phyloP scores from a whole-genome alignment of 2,888 invertebrate species.

The Heteromyza rotundicornis region DNA sequence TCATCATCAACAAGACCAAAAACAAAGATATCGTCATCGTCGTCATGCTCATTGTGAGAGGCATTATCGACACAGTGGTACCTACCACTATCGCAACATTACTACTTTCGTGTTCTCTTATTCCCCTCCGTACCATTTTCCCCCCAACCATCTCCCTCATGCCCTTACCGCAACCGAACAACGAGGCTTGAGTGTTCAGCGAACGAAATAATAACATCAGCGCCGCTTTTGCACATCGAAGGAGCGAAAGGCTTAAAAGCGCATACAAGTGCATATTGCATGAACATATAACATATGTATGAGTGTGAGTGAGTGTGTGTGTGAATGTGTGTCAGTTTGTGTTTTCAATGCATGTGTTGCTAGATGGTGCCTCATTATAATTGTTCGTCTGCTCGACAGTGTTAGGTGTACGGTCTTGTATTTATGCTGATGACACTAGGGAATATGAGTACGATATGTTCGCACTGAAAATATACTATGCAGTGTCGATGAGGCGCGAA shows the following conservation, averaged over 20 bases:
- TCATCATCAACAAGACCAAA: too few species aligned
- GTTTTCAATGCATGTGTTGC: too few species aligned
- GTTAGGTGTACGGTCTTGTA: too few species aligned
- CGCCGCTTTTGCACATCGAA: not conserved
- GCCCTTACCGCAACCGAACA: too few species aligned
- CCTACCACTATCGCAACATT: too few species aligned
- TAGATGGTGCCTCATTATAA: too few species aligned
- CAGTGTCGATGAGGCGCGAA: slow-evolving; percentile 40
- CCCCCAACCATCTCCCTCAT: too few species aligned
- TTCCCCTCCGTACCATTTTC: too few species aligned
- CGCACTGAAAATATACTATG: not conserved
- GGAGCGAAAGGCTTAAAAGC: not conserved
- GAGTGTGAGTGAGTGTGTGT: not conserved
- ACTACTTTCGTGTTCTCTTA: too few species aligned
- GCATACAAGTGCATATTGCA: not conserved
- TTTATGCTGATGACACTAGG: not conserved
- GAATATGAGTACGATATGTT: not conserved
- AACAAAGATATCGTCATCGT: not conserved
- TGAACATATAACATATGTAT: too few species aligned
- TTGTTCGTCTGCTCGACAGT: too few species aligned
- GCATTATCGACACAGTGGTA: too few species aligned
- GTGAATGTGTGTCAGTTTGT: not conserved
- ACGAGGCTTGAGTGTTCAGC: not conserved
- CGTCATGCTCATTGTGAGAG: not conserved
- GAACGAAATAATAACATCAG: slow-evolving; percentile 2